Base-by-base conservation (phyloP, 2,113 vertebrate genomes). In the Paramisgurnus dabryanus region DNA sequence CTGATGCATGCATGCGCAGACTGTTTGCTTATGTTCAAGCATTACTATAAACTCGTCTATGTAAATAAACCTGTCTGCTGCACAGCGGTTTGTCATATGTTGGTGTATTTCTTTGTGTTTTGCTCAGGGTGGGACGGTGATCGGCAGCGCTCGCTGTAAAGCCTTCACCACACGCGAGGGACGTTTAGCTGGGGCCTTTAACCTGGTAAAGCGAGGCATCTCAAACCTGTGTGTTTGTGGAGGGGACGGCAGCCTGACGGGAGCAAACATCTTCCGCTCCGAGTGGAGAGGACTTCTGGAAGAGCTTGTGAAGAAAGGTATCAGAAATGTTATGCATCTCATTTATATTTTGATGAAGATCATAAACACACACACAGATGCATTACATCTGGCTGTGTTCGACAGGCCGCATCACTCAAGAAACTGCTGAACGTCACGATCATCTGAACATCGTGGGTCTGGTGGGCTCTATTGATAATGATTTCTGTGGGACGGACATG, bases 401-500 rank as follows among this genome's bases (percentile, higher is more conserved):
- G 63, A 11, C 87, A 99, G 97, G 94, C 49, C 93, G 93, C 87
- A 97, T 99, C 91, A 94, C 93, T 0, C 92, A 95, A 83, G 85
- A 87, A 72, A 82, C 92, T 7, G 94, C 95, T 0, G 86, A 85
- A 83, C 76, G 92, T 82, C 93, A 96, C 66, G 82, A 86, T 0
- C 93, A 91, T 85, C 89, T 98, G 76, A 97, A 95, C 91, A 95
- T 98, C 0, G 96, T 94, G 0, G 96, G 96, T 3, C 89, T 98
- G 34, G 96, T 97, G 13, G 96, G 96, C 55, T 98, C 96, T 82
- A 98, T 98, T 0, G 96, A 98, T 86, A 98, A 98, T 0, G 96
- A 98, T 86, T 98, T 98, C 93, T 97, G 96, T 0, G 96, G 96
- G 67, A 98, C 96, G 0, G 96, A 98, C 89, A 98, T 98, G 96